Conservation (phyloP, 2,888 invertebrate genomes). For the Drosophila prolongata region DNA sequence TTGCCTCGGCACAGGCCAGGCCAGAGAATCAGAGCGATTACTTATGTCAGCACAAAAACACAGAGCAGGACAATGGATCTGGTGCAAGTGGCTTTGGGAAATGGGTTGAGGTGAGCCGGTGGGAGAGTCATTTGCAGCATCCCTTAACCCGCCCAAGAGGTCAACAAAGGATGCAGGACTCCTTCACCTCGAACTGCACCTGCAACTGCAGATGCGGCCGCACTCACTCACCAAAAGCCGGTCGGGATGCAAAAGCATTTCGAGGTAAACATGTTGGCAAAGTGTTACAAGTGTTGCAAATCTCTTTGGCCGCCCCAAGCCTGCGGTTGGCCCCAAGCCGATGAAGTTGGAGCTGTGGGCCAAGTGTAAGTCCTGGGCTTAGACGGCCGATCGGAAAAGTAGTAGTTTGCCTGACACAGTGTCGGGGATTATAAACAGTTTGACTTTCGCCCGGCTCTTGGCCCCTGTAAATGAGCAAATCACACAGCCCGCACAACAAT, state of each 20-base stretch:
- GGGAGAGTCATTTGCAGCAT: conserved; percentile 57
- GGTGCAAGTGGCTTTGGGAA: conserved; percentile 25
- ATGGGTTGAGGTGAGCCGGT: conserved; percentile 3
- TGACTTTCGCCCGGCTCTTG: conserved; percentile 23
- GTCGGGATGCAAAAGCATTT: conserved; percentile 50
- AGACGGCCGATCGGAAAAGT: conserved; percentile 50
- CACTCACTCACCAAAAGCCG: conserved; percentile 41
- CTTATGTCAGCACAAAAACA: conserved; percentile 69
- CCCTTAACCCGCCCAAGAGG: conserved; percentile 44
- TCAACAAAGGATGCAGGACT: conserved; percentile 43
- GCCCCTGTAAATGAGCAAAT: conserved; percentile 49
- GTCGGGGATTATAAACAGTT: conserved; percentile 60
- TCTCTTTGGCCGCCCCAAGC: conserved; percentile 44
- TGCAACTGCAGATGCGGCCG: conserved; percentile 23
- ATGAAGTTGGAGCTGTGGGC: conserved; percentile 51
- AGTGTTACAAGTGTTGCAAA: conserved; percentile 63
- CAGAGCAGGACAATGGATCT: conserved; percentile 53
- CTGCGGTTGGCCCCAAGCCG: conserved; percentile 46
- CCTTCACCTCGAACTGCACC: background rate
- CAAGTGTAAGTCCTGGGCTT: conserved; percentile 72
- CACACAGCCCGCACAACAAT: conserved; percentile 52
- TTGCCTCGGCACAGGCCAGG: conserved; percentile 16
- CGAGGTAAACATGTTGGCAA: conserved; percentile 60
- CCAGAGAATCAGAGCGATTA: conserved; percentile 57
- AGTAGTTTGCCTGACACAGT: conserved; percentile 54